Evolutionary conservation across 2,113 vertebrate species (phyloP).

Genomic region (Tyto alba): DNA sequence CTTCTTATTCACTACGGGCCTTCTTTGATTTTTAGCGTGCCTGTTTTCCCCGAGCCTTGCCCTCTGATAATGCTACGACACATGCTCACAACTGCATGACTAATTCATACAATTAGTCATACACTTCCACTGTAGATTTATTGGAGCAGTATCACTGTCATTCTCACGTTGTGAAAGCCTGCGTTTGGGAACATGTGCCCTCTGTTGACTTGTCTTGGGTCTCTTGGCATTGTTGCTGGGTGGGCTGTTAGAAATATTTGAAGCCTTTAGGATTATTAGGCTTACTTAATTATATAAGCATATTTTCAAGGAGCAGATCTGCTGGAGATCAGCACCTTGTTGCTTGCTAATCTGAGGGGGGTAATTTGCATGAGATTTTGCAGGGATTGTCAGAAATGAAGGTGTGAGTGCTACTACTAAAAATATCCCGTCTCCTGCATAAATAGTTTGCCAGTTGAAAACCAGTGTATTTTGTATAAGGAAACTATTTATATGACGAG

Average conservation of each 20-base stretch:
- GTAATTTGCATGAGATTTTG: background rate
- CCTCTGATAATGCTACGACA: background rate
- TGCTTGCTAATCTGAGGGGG: background rate
- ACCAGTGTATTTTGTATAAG: background rate
- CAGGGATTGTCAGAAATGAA: background rate
- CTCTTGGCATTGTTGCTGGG: background rate
- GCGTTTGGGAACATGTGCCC: background rate
- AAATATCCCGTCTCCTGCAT: constrained; percentile 11
- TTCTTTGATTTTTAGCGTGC: background rate
- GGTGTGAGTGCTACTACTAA: background rate
- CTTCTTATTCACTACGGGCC: background rate
- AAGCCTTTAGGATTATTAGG: background rate
- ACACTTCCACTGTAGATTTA: background rate
- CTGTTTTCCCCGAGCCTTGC: background rate
- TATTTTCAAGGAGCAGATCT: background rate
- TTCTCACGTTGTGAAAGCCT: background rate
- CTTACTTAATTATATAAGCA: background rate
- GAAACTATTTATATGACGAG: background rate
- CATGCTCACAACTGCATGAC: constrained; percentile 31
- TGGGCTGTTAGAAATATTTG: background rate
- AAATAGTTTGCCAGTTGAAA: constrained; percentile 5
- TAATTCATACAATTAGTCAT: constrained; percentile 35
- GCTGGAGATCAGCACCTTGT: background rate
- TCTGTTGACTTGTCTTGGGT: background rate
- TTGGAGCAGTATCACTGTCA: background rate